phyloP scores from a whole-genome alignment of 2,797 vertebrate genomes.

The Sebastes elongatus region DNA sequence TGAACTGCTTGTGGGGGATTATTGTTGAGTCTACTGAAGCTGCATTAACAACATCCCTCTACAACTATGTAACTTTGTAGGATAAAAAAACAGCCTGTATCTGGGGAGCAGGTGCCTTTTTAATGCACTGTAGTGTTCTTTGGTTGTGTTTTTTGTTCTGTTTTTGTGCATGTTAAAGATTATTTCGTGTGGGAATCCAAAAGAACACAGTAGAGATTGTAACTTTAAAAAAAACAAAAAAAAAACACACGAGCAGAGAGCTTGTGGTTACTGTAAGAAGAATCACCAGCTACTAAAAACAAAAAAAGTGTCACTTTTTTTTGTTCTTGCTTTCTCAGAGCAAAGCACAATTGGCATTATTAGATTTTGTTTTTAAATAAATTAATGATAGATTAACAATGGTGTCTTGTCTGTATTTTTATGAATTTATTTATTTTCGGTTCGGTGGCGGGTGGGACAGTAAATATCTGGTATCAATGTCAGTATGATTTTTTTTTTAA shows the following conservation, averaged over 20 bases:
- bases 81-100: conserved; percentile 61
- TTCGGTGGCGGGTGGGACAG: too few relatives aligned
- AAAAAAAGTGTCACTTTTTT: conserved; percentile 42
- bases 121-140: conserved; percentile 68
- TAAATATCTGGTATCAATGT: too few relatives aligned
- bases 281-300: conserved; percentile 76
- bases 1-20: conserved; percentile 27
- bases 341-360: conserved; percentile 79
- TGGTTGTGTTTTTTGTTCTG: conserved; percentile 42
- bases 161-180: conserved; percentile 74
- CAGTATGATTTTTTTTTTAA: too few relatives aligned
- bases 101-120: conserved; percentile 74
- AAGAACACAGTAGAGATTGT: conserved; percentile 63
- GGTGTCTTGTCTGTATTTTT: conserved; percentile 29
- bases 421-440: too few relatives aligned
- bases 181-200: conserved; percentile 49
- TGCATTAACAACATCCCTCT: conserved; percentile 54
- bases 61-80: conserved; percentile 55
- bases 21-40: conserved; percentile 40
- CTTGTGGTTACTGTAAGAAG: conserved; percentile 51
- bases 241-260: conserved; percentile 28
- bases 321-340: conserved; percentile 65
- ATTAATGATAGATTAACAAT: conserved; percentile 72
- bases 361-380: conserved; percentile 81
- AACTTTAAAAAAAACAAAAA: conserved; percentile 13